These are phyloP conservation scores for Aquatica leii DNA, from an alignment of 2,888 invertebrate species.

Conservation along the genomic window DNA sequence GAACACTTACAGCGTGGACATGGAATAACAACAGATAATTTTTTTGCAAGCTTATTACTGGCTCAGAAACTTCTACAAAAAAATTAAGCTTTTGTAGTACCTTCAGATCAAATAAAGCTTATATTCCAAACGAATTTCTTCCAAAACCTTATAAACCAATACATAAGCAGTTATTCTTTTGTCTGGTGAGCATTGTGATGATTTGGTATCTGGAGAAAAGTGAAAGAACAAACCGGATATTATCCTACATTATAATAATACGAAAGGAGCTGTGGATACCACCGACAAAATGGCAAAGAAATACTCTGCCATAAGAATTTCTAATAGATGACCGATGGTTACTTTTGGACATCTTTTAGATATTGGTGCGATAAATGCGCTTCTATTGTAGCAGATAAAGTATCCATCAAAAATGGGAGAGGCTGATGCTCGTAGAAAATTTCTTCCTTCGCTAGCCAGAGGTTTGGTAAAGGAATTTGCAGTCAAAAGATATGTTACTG, in stretches of 20 bases:
- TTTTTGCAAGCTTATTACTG: slow-evolving; percentile 11
- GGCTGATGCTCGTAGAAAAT: not conserved
- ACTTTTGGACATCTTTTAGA: slow-evolving; percentile 1
- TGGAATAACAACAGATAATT: slow-evolving; percentile 25
- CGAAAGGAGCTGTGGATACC: slow-evolving; percentile 2
- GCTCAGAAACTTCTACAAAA: not conserved
- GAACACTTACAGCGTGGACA: slow-evolving; percentile 5
- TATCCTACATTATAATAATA: not conserved
- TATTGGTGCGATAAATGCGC: not conserved
- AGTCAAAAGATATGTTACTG: too few relatives aligned
- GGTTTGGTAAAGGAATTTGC: not conserved
- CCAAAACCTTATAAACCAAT: too few relatives aligned
- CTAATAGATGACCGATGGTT: not conserved
- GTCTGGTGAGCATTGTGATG: not conserved
- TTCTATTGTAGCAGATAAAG: not conserved
- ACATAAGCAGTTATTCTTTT: not conserved
- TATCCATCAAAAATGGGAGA: not conserved
- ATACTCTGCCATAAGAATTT: not conserved
- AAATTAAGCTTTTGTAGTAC: too few relatives aligned
- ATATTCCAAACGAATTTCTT: too few relatives aligned
- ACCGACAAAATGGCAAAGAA: not conserved
- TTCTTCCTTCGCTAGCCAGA: not conserved
- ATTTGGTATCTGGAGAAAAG: not conserved
- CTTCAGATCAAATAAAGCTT: too few relatives aligned
- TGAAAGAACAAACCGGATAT: not conserved